These are phyloP conservation scores for Chunga burmeisteri DNA, from an alignment of 2,113 vertebrate species.

Conservation along the genomic window DNA sequence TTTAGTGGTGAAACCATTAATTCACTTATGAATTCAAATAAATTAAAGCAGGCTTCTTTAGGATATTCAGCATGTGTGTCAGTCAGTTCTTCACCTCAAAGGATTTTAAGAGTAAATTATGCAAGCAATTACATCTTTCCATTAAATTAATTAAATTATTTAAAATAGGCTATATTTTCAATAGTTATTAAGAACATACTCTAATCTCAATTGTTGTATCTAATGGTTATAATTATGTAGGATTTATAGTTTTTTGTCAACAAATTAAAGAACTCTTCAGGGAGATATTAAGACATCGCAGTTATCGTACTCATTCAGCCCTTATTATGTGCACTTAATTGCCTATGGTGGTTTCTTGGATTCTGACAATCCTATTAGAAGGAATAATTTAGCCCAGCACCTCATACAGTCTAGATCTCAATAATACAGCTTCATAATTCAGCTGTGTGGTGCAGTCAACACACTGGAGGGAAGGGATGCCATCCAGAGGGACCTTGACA, in stretches of 20 bases:
- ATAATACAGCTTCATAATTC: not conserved
- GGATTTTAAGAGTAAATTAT: slow-evolving; percentile 1
- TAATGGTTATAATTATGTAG: not conserved
- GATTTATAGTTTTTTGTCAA: not conserved
- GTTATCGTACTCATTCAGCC: not conserved
- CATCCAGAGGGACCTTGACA: too few species aligned
- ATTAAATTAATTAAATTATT: slow-evolving; percentile 6
- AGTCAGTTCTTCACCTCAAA: not conserved
- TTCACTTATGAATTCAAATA: not conserved
- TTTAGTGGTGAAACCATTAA: not conserved
- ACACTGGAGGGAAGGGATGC: too few species aligned
- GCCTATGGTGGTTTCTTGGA: not conserved
- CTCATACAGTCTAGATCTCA: not conserved
- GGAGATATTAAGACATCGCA: not conserved
- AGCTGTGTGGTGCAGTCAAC: too few species aligned
- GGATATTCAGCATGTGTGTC: not conserved
- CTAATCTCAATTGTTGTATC: not conserved
- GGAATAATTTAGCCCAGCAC: not conserved
- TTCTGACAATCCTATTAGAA: not conserved
- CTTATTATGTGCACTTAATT: not conserved
- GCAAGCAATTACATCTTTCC: not conserved
- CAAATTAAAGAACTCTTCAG: not conserved
- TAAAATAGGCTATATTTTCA: not conserved
- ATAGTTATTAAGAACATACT: not conserved
- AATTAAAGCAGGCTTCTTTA: not conserved